These are phyloP conservation scores for Antechinus flavipes DNA, from an alignment of 2,113 vertebrate genomes.

Conservation along the genomic window DNA sequence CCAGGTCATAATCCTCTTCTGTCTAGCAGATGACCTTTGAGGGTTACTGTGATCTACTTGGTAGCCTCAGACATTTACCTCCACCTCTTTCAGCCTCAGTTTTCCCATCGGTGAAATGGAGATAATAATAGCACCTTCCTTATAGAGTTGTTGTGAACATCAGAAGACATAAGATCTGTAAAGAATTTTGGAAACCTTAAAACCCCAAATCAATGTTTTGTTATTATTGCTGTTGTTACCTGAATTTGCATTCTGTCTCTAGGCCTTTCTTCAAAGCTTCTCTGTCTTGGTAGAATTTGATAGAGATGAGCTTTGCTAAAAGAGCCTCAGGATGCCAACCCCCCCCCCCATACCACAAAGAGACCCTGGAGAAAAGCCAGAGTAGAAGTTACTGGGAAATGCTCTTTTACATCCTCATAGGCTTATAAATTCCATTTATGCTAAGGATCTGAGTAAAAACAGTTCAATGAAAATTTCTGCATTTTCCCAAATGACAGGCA, in stretches of 20 bases:
- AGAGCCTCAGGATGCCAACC: neutral
- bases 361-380: neutral
- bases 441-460: neutral
- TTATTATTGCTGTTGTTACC: neutral
- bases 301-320: neutral
- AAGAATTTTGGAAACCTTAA: neutral
- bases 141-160: too few relatives aligned
- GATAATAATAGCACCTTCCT: too few relatives aligned
- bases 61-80: too few relatives aligned
- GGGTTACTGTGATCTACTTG: too few relatives aligned
- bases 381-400: neutral
- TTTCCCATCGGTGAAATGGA: too few relatives aligned
- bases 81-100: too few relatives aligned
- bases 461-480: neutral
- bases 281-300: neutral
- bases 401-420: neutral
- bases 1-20: too few relatives aligned
- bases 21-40: too few relatives aligned
- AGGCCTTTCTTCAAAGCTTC: neutral
- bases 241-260: neutral
- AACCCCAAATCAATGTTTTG: neutral
- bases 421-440: neutral
- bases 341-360: neutral
- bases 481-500: neutral
- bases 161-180: neutral